Conservation (phyloP, 2,888 invertebrate species). For the Copidosoma aretas region DNA sequence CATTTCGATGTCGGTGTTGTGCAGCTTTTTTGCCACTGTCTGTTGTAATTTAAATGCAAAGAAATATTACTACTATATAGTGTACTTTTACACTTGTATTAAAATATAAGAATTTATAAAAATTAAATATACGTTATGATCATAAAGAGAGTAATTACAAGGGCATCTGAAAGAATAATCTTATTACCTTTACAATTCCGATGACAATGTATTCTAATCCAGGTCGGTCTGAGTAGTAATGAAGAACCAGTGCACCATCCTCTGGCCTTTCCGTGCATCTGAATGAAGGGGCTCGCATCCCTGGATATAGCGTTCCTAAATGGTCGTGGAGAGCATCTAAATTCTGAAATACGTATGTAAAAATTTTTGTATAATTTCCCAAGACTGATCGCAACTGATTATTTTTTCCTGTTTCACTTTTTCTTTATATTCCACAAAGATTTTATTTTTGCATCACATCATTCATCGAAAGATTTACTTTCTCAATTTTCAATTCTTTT, state of each 20-base stretch:
- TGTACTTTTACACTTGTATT: not conserved
- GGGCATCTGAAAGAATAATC: too few species aligned
- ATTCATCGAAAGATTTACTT: too few species aligned
- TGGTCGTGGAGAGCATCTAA: slow-evolving; percentile 96
- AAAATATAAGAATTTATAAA: not conserved
- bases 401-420: too few species aligned
- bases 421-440: too few species aligned
- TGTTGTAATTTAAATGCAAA: slow-evolving; percentile 55
- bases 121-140: not conserved
- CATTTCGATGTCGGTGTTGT: slow-evolving; percentile 91
- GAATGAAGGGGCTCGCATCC: slow-evolving; percentile 95
- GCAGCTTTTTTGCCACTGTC: slow-evolving; percentile 93
- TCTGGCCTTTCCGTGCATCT: slow-evolving; percentile 89
- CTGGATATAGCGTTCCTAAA: slow-evolving; percentile 90
- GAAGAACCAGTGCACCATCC: slow-evolving; percentile 88
- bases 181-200: slow-evolving; percentile 89
- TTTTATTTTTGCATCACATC: too few species aligned
- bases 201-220: slow-evolving; percentile 95
- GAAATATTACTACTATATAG: too few species aligned
- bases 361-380: not conserved
- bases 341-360: slow-evolving; percentile 69
- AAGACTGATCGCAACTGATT: too few species aligned
- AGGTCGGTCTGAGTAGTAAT: slow-evolving; percentile 95
- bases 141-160: too few species aligned
- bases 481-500: too few species aligned